phyloP scores from a whole-genome alignment of 2,797 vertebrate species.

The Poeciliopsis turneri region DNA sequence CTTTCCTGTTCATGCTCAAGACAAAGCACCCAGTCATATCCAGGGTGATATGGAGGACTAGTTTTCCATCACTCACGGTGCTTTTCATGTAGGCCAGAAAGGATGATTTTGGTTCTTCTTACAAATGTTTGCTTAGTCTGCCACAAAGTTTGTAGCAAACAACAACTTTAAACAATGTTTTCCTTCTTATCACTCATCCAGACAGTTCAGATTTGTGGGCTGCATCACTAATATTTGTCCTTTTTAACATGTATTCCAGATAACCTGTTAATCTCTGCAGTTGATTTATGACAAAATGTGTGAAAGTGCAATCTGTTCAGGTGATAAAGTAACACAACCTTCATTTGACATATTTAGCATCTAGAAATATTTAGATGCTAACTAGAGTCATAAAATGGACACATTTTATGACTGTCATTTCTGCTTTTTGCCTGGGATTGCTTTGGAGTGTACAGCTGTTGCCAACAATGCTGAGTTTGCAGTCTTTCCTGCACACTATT shows the following conservation, averaged over 20 bases:
- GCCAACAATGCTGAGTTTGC: constrained; percentile 4
- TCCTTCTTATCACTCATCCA: not conserved
- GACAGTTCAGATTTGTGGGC: not conserved
- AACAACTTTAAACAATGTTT: not conserved
- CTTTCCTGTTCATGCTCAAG: not conserved
- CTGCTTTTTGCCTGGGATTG: not conserved
- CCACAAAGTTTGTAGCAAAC: not conserved
- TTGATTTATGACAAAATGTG: not conserved
- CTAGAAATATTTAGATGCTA: not conserved
- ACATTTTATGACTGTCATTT: not conserved
- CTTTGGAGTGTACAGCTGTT: constrained; percentile 6
- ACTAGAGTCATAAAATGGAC: not conserved
- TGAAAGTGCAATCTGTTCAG: not conserved
- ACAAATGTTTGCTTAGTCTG: not conserved
- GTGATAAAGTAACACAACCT: not conserved
- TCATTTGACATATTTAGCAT: not conserved
- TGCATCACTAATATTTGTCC: not conserved
- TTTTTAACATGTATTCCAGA: not conserved
- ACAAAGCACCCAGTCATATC: no score
- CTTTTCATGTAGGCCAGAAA: not conserved
- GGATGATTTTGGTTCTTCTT: not conserved
- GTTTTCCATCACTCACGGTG: not conserved
- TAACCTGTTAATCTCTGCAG: not conserved
- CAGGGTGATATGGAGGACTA: not conserved
- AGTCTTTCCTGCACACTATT: not conserved